These are phyloP conservation scores for Scaptomyza caliginosa DNA, from an alignment of 2,888 invertebrate genomes.

Conservation along the genomic window DNA sequence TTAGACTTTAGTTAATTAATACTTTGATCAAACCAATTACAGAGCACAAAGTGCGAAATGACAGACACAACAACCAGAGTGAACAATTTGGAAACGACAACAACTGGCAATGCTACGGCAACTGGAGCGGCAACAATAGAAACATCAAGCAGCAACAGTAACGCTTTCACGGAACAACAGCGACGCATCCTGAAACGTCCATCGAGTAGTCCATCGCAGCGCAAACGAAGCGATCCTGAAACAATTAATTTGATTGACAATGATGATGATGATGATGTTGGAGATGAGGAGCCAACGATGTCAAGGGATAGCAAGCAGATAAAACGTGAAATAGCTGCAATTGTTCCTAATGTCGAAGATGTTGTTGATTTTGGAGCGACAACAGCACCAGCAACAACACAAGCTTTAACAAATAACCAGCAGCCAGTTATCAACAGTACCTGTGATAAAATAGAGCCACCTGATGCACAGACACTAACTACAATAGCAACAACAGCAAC, in stretches of 20 bases:
- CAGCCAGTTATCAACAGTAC: conserved; percentile 82
- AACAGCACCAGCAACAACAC: conserved; percentile 15
- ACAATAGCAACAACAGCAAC: conserved; percentile 34
- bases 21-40: conserved; percentile 1
- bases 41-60: conserved; percentile 72
- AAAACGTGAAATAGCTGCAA: conserved; percentile 57
- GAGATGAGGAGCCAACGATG: conserved; percentile 52
- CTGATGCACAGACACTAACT: conserved; percentile 48
- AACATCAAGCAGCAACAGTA: conserved; percentile 32
- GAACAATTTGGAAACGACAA: conserved; percentile 19
- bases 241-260: conserved; percentile 29
- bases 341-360: conserved; percentile 58
- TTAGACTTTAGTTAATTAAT: background rate
- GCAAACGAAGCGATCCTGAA: conserved; percentile 48
- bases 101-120: conserved; percentile 24
- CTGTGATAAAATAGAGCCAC: conserved; percentile 81
- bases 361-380: conserved; percentile 50
- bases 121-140: conserved; percentile 33
- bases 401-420: conserved; percentile 47
- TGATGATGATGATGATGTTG: conserved; percentile 20
- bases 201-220: conserved; percentile 68
- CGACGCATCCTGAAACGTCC: conserved; percentile 74
- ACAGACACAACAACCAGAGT: conserved; percentile 33
- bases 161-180: conserved; percentile 60
- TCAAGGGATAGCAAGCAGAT: conserved; percentile 70